Base-by-base conservation (phyloP, 2,113 vertebrate genomes). In the Caretta caretta region DNA sequence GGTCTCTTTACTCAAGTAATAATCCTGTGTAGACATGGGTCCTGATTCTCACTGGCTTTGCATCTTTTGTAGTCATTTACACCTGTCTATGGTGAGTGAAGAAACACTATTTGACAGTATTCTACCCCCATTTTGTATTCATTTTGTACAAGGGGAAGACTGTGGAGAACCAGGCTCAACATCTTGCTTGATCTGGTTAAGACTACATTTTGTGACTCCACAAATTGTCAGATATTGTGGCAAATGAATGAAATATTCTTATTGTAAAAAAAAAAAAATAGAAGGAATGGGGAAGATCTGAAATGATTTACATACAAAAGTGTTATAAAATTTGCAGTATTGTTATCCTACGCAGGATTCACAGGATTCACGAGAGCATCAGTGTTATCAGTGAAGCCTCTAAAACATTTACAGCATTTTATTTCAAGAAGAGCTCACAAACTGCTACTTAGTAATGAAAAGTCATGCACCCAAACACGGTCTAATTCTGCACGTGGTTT, bases 361-460 rank as follows among this genome's bases (percentile, higher is more conserved):
- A 9, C 49, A 49, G 49, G 49, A 97, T 81, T 95, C 96, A 95
- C 86, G 93, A 96, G 90, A 92, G 94, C 93, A 95, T 90, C 92
- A 93, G 85, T 89, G 89, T 84, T 83, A 56, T 76, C 88, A 80
- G 53, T 53, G 93, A 92, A 96, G 22, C 69, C 94, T 83, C 51
- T 82, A 84, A 95, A 88, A 69, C 89, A 31, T 72, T 80, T 69
- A 92, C 51, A 89, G 49, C 35, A 29, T 49, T 85, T 17, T 48
- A 65, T 89, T 83, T 17, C 6, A 20, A 83, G 50, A 56, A 81
- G 29, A 62, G 14, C 14, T 59, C 10, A 49, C 29, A 79, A 46
- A 53, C 31, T 24, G 75, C 6, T 12, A 48, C 46, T 79, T 57
- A 86, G 38, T n/a, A 87, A 81, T 51, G 86, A 83, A 88, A 90